Base-by-base conservation (phyloP, 1,140 invertebrate genomes). In the Alviniconcha marisindica region DNA sequence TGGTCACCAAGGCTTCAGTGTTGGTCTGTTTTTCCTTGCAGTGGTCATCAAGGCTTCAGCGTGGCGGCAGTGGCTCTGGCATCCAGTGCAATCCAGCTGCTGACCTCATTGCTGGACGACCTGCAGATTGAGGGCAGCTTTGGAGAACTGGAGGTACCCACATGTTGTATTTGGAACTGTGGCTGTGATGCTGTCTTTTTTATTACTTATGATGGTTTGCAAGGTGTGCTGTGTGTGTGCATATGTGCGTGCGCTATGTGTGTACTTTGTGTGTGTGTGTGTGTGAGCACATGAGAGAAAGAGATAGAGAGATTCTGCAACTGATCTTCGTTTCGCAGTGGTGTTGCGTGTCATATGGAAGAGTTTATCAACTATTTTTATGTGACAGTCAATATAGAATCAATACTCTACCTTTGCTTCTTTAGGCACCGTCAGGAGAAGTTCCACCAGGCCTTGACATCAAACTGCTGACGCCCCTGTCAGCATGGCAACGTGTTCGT, bases 1-100 rank as follows among this genome's bases (percentile, higher is more conserved):
- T 69, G 83, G 87, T 31, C 88, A 85, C 76, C n/a, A n/a, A n/a
- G n/a, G n/a, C n/a, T n/a, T n/a, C n/a, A 96, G 96, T 40, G 96
- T 96, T 21, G 93, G n/a, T n/a, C n/a, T n/a, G n/a, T n/a, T 28
- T 63, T 38, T 83, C 48, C 42, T 84, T 86, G 40, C 79, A 88
- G 87, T 73, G 84, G 87, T 33, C 88, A 85, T 73, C 96, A 96
- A 92, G 96, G 96, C 66, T 96, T 97, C 92, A 96, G 96, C 40
- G 96, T 96, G 18, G 93, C 97, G 14, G 96, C 96, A 77, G 96
- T 97, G 0, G 96, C 96, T 1, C 94, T 97, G 69, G 96, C 96
- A 0, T 95, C 95, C 3, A 96, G 96, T 89, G 96, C 96, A 18
- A 92, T 97, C 14, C 94, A 95, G 36, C 91, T 97, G 60, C 92